phyloP scores from a whole-genome alignment of 2,888 invertebrate genomes.

The Pyrocoelia pectoralis region DNA sequence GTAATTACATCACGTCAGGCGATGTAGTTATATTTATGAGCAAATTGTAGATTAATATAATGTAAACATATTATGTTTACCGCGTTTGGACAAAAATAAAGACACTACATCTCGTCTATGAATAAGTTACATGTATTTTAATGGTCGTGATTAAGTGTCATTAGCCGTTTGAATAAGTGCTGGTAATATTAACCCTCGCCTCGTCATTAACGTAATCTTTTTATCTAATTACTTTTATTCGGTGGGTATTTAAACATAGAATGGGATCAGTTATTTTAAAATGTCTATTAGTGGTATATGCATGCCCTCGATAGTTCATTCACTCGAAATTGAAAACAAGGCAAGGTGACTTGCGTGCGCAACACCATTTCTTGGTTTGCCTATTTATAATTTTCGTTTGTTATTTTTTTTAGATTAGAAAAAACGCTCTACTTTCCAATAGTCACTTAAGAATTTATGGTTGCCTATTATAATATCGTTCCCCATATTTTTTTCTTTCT shows the following conservation, averaged over 20 bases:
- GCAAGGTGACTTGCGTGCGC: slow-evolving; percentile 48
- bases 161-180: too few relatives aligned
- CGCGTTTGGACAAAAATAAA: too few relatives aligned
- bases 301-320: slow-evolving; percentile 34
- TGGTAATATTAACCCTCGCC: too few relatives aligned
- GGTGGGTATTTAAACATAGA: slow-evolving; percentile 16
- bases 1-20: too few relatives aligned
- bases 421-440: slow-evolving; percentile 31
- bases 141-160: too few relatives aligned
- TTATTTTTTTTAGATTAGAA: slow-evolving; percentile 9
- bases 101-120: too few relatives aligned
- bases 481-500: neutral
- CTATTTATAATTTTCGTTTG: slow-evolving; percentile 22
- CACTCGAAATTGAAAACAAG: slow-evolving; percentile 33
- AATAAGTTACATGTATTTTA: too few relatives aligned
- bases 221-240: slow-evolving; percentile 3
- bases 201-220: neutral
- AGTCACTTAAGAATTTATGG: slow-evolving; percentile 15
- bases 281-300: slow-evolving; percentile 16
- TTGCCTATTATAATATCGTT: neutral
- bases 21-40: too few relatives aligned
- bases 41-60: too few relatives aligned
- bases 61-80: too few relatives aligned
- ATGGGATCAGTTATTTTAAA: slow-evolving; percentile 20
- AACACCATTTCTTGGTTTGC: slow-evolving; percentile 34